Evolutionary conservation across 1,140 invertebrate species (phyloP), one percentile per base, ranked within the genome.

Genomic region (Monomorium pharaonis): DNA sequence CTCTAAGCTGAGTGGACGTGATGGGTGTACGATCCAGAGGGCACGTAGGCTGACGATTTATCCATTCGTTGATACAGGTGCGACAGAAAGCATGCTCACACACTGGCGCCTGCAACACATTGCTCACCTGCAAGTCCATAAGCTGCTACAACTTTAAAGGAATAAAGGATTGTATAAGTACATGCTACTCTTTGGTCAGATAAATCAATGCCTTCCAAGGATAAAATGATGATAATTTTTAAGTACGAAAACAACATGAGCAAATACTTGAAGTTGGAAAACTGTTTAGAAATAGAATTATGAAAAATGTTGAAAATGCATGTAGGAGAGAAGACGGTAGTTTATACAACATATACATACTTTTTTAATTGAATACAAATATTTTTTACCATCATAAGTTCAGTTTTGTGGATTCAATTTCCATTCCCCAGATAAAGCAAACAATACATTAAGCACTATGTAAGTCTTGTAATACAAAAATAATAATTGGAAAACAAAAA

Each of bases 71-170:
- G 88, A 99, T 99, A 94, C 99, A 99, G 21, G 96, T 96, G 91
- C 97, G 96, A 95, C 99, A 99, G 96, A 99, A 99, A 83, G 98
- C 98, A 96, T 99, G 98, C 94, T 99, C 99, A 95, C 98, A 99
- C 89, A 97, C 97, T 54, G 98, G 98, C 83, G 98, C 98, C 98
- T 99, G 94, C 37, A 96, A 95, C 87, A 91, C 62, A 92, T 92
- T 91, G 81, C 91, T 93, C 91, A 92, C 91, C 92, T 93, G 88
- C 89, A 85, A 90, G 88, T 92, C 75, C 88, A 86, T 88, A 91
- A 92, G 81, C 37, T 81, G 37, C 49, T 24, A 58, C 65, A 81
- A 74, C 30, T 51, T 33, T 51, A 21, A 37, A 69, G 47, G 44
- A n/a, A 7, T 18, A 10, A 16, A 63, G 12, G 4, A 47, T 24